Conservation (phyloP, 2,888 invertebrate genomes). For the Coelopa pilipes region DNA sequence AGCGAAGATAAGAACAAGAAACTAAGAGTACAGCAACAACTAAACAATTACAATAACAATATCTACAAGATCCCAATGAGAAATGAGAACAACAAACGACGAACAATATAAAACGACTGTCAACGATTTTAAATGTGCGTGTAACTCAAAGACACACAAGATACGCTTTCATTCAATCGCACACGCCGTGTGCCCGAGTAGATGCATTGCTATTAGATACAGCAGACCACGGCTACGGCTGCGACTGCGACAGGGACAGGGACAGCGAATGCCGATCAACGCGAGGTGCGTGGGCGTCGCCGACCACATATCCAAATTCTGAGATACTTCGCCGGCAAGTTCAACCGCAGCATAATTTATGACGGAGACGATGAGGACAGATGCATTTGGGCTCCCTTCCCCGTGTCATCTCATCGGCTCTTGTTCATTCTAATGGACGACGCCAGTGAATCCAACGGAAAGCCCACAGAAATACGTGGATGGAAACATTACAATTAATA, state of each 20-base stretch:
- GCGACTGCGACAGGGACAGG: background rate
- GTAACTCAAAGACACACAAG: conserved; percentile 29
- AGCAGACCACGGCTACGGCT: background rate
- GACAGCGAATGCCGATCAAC: background rate
- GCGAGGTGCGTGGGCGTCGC: conserved; percentile 14
- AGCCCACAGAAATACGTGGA: too few species aligned
- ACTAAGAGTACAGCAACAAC: too few species aligned
- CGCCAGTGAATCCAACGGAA: too few species aligned
- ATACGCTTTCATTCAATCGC: conserved; percentile 19
- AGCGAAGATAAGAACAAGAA: background rate
- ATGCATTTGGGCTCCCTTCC: conserved; percentile 11
- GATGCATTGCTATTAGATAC: conserved; percentile 17
- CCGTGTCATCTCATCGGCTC: background rate
- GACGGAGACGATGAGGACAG: conserved; percentile 8
- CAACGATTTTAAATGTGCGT: conserved; percentile 24
- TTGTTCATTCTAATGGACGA: too few species aligned
- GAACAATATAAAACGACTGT: conserved; percentile 23
- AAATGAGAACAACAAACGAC: background rate
- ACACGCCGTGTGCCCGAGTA: background rate
- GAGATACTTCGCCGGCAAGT: conserved; percentile 1
- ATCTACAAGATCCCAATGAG: background rate
- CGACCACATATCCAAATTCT: conserved; percentile 16
- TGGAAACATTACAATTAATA: too few species aligned
- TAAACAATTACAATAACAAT: background rate
- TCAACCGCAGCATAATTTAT: conserved; percentile 15